A percentile compares a stretch with the other conserved stretches of the same genome.
Evolutionary conservation across 1,140 invertebrate species (phyloP).

Genomic region (Philopotamus ludificatus): DNA sequence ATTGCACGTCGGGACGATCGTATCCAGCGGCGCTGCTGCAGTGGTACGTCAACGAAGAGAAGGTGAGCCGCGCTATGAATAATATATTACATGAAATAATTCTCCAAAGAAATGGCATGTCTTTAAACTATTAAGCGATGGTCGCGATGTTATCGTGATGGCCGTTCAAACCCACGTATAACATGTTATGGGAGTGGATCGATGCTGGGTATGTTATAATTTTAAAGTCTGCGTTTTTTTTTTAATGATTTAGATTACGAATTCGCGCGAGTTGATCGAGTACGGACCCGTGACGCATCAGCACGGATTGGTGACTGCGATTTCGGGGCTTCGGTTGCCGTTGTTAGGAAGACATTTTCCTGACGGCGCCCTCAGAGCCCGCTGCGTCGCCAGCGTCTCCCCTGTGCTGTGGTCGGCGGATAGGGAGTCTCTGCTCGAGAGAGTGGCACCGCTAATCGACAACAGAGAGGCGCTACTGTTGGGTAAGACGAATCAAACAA

Average conservation of each 20-base stretch:
- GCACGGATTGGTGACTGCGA: slow-evolving; percentile 59
- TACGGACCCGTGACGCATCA: slow-evolving; percentile 56
- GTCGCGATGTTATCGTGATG: not conserved
- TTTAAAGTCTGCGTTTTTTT: not conserved
- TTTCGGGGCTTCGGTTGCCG: slow-evolving; percentile 56
- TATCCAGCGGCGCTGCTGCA: slow-evolving; percentile 71
- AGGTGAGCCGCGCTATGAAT: slow-evolving; percentile 58
- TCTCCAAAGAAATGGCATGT: not conserved
- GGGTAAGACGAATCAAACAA: too few relatives aligned
- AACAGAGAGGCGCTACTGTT: slow-evolving; percentile 61
- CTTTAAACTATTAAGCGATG: not conserved
- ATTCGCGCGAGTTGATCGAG: slow-evolving; percentile 51
- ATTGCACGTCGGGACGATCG: slow-evolving; percentile 79
- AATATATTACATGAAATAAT: not conserved
- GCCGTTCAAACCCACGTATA: too few relatives aligned
- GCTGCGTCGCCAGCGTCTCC: slow-evolving; percentile 60
- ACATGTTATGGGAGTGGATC: not conserved
- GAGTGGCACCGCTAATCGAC: slow-evolving; percentile 56
- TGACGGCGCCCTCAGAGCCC: slow-evolving; percentile 59
- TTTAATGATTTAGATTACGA: slow-evolving; percentile 51
- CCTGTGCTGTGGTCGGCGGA: slow-evolving; percentile 59
- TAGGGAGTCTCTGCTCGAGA: slow-evolving; percentile 50
- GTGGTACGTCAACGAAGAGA: slow-evolving; percentile 79
- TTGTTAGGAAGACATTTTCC: slow-evolving; percentile 55
- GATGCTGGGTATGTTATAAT: not conserved